Evolutionary conservation across 2,888 invertebrate genomes (phyloP), one percentile per base, ranked within the genome.

Genomic region (Calameuta filiformis): DNA sequence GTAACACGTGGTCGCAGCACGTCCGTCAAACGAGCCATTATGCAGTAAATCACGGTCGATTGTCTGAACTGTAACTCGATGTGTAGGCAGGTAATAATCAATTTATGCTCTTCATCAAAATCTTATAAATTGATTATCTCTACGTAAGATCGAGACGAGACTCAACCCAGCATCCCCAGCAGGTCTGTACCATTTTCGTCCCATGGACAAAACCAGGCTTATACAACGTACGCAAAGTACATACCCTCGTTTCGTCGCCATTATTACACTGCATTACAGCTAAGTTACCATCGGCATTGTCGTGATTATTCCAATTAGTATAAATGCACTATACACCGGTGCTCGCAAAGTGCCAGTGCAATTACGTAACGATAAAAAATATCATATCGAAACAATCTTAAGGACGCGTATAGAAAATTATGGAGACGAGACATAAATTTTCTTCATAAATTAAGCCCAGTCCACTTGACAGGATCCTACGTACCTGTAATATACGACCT

Each of bases 41-140:
- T 77, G 85, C 82, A 84, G 85, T 87, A 86, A 88, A 88, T 88
- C 88, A 87, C 85, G 79, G 80, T 79, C 79, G 83, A 84, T 86
- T 84, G 84, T 84, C 81, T 78, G 85, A 87, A 85, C 82, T 83
- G 84, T 83, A 85, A 87, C 86, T 82, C 78, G 71, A 68, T 76
- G 81, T 76, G 80, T 80, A 80, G 81, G 76, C 79, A 82, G 83
- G 83, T 84, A 87, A 87, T 87, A 88, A 88, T 88, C 87, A 87
- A 88, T 87, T 85, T 84, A 82, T 82, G 83, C 82, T 83, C 83
- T 84, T 86, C 83, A 82, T 85, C 82, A 83, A 79, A 79, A 79
- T 80, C 84, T 71, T 80, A 87, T 86, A 85, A 88, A 88, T 88
- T 87, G 85, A 86, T 88, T 87, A 87, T 86, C 79, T 80, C 78